phyloP scores from a whole-genome alignment of 2,113 vertebrate species.

The Gavia stellata region DNA sequence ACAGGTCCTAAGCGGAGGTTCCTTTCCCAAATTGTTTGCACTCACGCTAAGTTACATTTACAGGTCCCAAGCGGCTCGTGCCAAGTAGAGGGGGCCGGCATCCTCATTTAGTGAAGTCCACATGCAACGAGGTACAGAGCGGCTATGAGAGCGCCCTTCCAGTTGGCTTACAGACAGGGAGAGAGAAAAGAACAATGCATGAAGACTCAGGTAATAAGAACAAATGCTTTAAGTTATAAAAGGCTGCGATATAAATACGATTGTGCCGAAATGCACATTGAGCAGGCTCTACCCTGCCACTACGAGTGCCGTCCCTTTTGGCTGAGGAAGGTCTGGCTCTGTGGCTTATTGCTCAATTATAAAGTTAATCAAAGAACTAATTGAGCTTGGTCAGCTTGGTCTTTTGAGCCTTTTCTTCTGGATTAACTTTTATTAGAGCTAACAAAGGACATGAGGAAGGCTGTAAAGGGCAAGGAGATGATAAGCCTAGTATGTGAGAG shows the following conservation, averaged over 20 bases:
- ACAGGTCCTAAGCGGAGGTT: background rate
- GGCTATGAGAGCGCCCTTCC: background rate
- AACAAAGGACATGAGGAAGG: constrained; percentile 1
- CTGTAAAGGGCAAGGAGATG: background rate
- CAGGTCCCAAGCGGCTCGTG: background rate
- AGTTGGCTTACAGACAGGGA: background rate
- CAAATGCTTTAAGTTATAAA: background rate
- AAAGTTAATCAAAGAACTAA: constrained; percentile 49
- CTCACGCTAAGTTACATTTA: background rate
- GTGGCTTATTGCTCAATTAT: constrained; percentile 5
- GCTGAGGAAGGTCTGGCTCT: background rate
- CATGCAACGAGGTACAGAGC: background rate
- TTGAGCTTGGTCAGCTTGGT: constrained; percentile 23
- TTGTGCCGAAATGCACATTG: background rate
- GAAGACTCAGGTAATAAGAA: background rate
- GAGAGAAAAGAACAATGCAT: background rate
- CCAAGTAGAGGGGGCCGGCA: background rate
- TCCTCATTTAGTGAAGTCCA: background rate
- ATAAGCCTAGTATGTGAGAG: background rate
- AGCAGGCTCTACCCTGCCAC: background rate
- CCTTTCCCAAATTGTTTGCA: background rate
- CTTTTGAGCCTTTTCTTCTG: constrained; percentile 5
- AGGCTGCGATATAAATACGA: background rate
- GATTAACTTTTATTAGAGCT: constrained; percentile 29
- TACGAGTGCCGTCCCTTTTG: background rate